Conservation (phyloP, 2,888 invertebrate species). For the Drosophila hamatofila region DNA sequence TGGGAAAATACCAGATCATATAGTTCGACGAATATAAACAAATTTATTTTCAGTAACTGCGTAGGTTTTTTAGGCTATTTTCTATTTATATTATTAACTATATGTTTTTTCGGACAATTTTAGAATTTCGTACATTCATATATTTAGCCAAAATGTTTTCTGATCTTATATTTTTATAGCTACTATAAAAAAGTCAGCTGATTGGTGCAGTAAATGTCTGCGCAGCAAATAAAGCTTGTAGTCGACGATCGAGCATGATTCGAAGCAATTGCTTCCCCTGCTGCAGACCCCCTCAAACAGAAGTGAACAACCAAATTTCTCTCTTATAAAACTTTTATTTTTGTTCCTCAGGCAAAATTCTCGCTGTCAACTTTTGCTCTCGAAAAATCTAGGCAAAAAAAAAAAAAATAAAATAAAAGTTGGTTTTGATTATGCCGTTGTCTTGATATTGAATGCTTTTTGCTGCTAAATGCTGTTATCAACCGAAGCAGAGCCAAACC, state of each 20-base stretch:
- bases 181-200: conserved; percentile 14
- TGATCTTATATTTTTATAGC: conserved; percentile 24
- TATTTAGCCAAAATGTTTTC: conserved; percentile 37
- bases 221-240: conserved; percentile 29
- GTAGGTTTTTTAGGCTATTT: not conserved
- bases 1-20: not conserved
- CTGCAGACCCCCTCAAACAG: conserved; percentile 19
- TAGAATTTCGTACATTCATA: conserved; percentile 20
- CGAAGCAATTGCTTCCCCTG: conserved; percentile 56
- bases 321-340: conserved; percentile 8
- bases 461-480: conserved; percentile 66
- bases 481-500: conserved; percentile 51
- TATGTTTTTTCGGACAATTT: not conserved
- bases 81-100: conserved; percentile 10
- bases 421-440: conserved; percentile 66
- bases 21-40: not conserved
- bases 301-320: conserved; percentile 19
- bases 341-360: conserved; percentile 37
- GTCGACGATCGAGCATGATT: conserved; percentile 44
- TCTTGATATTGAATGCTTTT: conserved; percentile 75
- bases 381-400: conserved; percentile 39
- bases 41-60: not conserved
- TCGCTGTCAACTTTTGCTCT: conserved; percentile 28
- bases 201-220: conserved; percentile 32
- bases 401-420: conserved; percentile 53